Conservation (phyloP, 2,888 invertebrate genomes). For the Lithophane leautieri region DNA sequence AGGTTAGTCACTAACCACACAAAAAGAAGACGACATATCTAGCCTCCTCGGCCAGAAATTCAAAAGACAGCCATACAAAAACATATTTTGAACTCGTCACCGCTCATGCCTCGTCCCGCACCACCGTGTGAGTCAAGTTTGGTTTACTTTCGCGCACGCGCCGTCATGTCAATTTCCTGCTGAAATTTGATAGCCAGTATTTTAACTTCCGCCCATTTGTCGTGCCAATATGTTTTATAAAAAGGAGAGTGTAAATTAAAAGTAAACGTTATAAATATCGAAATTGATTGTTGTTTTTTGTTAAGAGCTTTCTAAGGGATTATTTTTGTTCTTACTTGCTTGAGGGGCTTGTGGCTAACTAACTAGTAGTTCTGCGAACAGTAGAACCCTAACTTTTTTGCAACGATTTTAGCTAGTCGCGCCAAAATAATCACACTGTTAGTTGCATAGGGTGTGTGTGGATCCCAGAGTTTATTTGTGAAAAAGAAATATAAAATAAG, state of each 20-base stretch:
- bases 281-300: slow-evolving; percentile 1
- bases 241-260: slow-evolving; percentile 48
- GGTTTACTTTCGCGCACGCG: slow-evolving; percentile 81
- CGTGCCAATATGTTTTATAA: slow-evolving; percentile 54
- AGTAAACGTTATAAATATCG: background rate
- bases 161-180: slow-evolving; percentile 79
- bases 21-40: background rate
- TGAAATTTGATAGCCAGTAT: slow-evolving; percentile 75
- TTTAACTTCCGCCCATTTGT: slow-evolving; percentile 61
- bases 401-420: too few relatives aligned
- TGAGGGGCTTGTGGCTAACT: too few relatives aligned
- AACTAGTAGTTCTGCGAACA: too few relatives aligned
- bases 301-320: slow-evolving; percentile 3
- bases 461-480: too few relatives aligned
- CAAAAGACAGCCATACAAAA: background rate
- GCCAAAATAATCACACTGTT: too few relatives aligned
- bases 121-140: slow-evolving; percentile 71
- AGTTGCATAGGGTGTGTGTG: too few relatives aligned
- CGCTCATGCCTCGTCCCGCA: slow-evolving; percentile 11
- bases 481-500: too few relatives aligned
- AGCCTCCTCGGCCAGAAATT: background rate
- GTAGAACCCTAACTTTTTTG: too few relatives aligned
- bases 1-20: too few relatives aligned
- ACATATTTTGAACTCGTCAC: slow-evolving; percentile 31
- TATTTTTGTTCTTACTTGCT: too few relatives aligned